Base-by-base conservation (phyloP, 2,888 invertebrate species). In the Machimus rusticus region DNA sequence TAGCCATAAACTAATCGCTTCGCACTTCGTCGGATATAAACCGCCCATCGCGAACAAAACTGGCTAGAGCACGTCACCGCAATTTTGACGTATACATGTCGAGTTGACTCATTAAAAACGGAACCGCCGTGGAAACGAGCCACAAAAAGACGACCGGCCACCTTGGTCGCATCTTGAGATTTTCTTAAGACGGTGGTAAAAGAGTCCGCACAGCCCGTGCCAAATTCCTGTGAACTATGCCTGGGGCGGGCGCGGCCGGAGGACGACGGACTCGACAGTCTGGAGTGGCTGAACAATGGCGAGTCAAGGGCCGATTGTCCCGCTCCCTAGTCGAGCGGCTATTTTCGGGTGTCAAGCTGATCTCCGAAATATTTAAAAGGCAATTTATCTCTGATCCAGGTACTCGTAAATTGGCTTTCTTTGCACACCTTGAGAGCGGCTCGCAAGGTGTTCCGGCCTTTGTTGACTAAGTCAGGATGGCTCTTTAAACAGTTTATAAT, bases 321-420 rank as follows among this genome's bases (percentile, higher is more conserved):
- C 82, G 39, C 57, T 34, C 66, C 88, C 88, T 87, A 87, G 46
- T 37, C 87, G 87, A 88, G 88, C 89, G 88, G 89, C 89, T 89
- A 89, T 89, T 89, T 89, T 89, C 89, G 88, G 89, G 89, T 89
- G 89, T 89, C 89, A 89, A 88, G 88, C 89, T 89, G 89, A 89
- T 89, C 89, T 89, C 88, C 86, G 89, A 89, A 88, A 89, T 89
- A 89, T 89, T 89, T 89, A 89, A 89, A 89, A 89, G 89, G 89
- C 89, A 89, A 89, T 89, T 89, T 89, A 89, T 89, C 86, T 87
- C 76, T 86, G 88, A 87, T 89, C 89, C 82, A 55, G 66, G 82
- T 57, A 82, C 82, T 82, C 51, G 81, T 82, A 51, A 37, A 57
- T 82, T 82, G 34, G 82, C 19, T 82, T 66, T 34, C 82, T 57